Percentiles rank a stretch among this genome's conserved stretches.
phyloP scores from a whole-genome alignment of 1,140 invertebrate species.

The Cydia strobilella region DNA sequence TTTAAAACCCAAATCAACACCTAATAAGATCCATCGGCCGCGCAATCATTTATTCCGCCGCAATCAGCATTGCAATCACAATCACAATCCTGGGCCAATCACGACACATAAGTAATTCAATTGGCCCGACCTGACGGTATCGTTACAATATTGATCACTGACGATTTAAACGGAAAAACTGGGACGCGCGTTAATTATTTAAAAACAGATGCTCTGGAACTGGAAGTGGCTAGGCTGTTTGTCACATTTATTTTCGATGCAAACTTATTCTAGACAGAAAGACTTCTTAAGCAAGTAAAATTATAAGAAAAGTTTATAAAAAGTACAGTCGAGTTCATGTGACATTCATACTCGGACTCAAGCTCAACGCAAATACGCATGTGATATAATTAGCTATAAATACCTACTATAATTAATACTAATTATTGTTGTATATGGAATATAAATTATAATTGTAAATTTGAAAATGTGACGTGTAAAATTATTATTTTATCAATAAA shows the following conservation, averaged over 20 bases:
- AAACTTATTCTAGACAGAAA: too few relatives aligned
- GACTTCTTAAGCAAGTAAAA: too few relatives aligned
- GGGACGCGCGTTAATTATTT: slow-evolving; percentile 65
- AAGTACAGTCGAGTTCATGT: too few relatives aligned
- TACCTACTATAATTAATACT: too few relatives aligned
- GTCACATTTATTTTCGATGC: not conserved
- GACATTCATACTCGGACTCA: too few relatives aligned
- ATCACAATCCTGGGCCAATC: slow-evolving; percentile 36
- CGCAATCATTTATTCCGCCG: slow-evolving; percentile 18
- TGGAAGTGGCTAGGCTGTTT: slow-evolving; percentile 37
- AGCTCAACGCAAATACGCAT: too few relatives aligned
- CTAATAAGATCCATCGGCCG: slow-evolving; percentile 6
- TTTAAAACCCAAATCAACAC: slow-evolving; percentile 25
- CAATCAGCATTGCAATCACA: slow-evolving; percentile 17
- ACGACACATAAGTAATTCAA: slow-evolving; percentile 46
- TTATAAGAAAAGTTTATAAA: too few relatives aligned
- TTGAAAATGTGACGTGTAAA: too few relatives aligned
- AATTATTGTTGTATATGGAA: too few relatives aligned
- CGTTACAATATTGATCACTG: slow-evolving; percentile 62
- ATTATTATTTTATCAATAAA: too few relatives aligned
- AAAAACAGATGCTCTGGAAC: slow-evolving; percentile 39
- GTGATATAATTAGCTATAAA: too few relatives aligned
- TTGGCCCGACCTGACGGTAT: slow-evolving; percentile 31
- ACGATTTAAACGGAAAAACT: slow-evolving; percentile 62
- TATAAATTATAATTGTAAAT: too few relatives aligned